Percentiles rank a stretch among this genome's conserved stretches.
These are phyloP conservation scores for Dolomedes plantarius DNA, from an alignment of 2,888 invertebrate species.

Conservation along the genomic window DNA sequence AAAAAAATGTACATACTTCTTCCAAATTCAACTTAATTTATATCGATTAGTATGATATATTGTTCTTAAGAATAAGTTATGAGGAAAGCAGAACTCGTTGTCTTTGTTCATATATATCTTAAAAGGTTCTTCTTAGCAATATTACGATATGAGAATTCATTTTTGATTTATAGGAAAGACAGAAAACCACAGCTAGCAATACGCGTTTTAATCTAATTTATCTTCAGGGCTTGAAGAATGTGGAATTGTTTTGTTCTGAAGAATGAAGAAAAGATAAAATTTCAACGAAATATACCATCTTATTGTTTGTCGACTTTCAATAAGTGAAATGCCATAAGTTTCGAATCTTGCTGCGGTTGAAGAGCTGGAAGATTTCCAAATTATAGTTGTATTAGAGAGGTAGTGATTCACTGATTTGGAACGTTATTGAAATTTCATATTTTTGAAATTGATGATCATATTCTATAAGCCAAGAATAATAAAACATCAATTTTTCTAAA, in stretches of 20 bases:
- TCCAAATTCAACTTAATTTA: too few relatives aligned
- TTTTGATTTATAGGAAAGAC: slow-evolving; percentile 9
- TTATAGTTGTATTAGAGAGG: neutral
- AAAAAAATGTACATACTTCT: too few relatives aligned
- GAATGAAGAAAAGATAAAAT: slow-evolving; percentile 1
- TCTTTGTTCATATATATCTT: neutral
- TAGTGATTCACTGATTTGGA: neutral
- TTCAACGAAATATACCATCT: neutral
- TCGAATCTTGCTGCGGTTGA: neutral
- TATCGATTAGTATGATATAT: too few relatives aligned
- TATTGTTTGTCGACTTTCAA: slow-evolving; percentile 20
- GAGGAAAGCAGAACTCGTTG: too few relatives aligned
- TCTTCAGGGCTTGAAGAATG: slow-evolving; percentile 15
- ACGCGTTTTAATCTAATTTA: slow-evolving; percentile 4
- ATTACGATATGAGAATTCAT: neutral
- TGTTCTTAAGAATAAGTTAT: too few relatives aligned
- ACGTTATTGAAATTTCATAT: neutral
- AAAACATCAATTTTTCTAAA: too few relatives aligned
- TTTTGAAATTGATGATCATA: neutral
- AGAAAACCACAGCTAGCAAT: neutral
- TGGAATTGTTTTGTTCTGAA: neutral
- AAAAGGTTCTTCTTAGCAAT: neutral
- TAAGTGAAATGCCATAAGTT: slow-evolving; percentile 2
- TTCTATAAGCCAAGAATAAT: neutral
- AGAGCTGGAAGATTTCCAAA: slow-evolving; percentile 1